phyloP scores from a whole-genome alignment of 2,797 vertebrate species.

The Champsocephalus gunnari region DNA sequence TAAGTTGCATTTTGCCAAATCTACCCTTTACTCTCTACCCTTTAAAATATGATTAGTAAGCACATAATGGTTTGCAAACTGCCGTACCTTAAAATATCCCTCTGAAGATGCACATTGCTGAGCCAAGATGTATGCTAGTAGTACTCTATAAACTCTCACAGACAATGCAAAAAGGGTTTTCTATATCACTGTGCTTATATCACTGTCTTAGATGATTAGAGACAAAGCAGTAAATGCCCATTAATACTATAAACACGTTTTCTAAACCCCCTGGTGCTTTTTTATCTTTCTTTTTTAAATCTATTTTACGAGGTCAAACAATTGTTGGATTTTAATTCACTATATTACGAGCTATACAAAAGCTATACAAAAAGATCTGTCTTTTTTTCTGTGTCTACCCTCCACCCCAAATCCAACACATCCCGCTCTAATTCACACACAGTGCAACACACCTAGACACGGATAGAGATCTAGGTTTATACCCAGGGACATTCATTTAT shows the following conservation, averaged over 20 bases:
- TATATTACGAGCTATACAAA: background rate
- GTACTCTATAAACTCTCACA: conserved; percentile 19
- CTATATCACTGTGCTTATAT: background rate
- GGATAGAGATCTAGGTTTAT: conserved; percentile 39
- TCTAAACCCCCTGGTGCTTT: background rate
- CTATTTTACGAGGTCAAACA: background rate
- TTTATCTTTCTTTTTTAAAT: background rate
- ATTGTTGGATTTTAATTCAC: background rate
- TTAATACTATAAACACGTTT: conserved; percentile 12
- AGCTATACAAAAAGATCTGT: background rate
- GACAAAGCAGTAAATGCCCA: background rate
- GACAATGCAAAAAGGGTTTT: conserved; percentile 23
- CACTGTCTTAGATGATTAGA: background rate
- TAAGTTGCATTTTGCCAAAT: background rate
- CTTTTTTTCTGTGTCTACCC: background rate
- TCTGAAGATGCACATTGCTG: conserved; percentile 17
- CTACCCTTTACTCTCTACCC: background rate
- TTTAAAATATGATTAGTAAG: background rate
- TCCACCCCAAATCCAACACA: background rate
- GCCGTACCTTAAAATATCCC: conserved; percentile 9
- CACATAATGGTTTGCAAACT: conserved; percentile 21
- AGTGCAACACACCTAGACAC: background rate
- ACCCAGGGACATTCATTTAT: conserved; percentile 41
- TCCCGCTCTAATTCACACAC: background rate
- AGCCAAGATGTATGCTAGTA: conserved; percentile 30